phyloP scores from a whole-genome alignment of 2,888 invertebrate genomes.

The Coenonympha arcania region DNA sequence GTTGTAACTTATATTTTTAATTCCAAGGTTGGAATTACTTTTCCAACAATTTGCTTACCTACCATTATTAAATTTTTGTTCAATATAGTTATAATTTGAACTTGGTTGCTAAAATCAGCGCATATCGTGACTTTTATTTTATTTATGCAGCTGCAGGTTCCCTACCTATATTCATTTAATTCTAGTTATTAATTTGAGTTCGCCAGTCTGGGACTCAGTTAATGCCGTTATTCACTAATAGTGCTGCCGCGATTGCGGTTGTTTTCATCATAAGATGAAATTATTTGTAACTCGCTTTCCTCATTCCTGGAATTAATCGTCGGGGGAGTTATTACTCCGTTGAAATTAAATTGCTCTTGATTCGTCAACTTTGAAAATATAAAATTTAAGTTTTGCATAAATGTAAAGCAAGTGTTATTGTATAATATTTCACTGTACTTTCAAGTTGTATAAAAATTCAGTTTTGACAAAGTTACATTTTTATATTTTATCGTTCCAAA shows the following conservation, averaged over 20 bases:
- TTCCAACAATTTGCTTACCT: too few relatives aligned
- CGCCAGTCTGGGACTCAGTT: slow-evolving; percentile 31
- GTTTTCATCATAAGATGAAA: slow-evolving; percentile 32
- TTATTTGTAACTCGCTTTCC: slow-evolving; percentile 28
- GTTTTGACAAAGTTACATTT: too few relatives aligned
- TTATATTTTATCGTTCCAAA: too few relatives aligned
- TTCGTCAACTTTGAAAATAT: slow-evolving; percentile 14
- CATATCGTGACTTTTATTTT: background rate
- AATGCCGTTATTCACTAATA: slow-evolving; percentile 29
- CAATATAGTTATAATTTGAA: too few relatives aligned
- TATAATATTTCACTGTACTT: background rate
- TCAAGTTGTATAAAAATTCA: too few relatives aligned
- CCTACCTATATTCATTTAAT: slow-evolving; percentile 11
- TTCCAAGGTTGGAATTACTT: too few relatives aligned
- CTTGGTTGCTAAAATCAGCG: background rate
- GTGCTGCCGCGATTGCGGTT: slow-evolving; percentile 28
- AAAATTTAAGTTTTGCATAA: slow-evolving; percentile 5
- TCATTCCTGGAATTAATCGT: slow-evolving; percentile 24
- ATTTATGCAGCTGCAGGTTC: background rate
- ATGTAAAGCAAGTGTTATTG: background rate
- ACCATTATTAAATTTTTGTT: too few relatives aligned
- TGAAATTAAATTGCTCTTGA: slow-evolving; percentile 26
- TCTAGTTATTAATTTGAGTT: slow-evolving; percentile 22
- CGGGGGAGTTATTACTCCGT: slow-evolving; percentile 18
- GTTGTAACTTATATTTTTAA: background rate